Percentiles rank a stretch among this genome's conserved stretches.
phyloP scores from a whole-genome alignment of 92 coral and sea anemone species.

The Palythoa caribaeorum region DNA sequence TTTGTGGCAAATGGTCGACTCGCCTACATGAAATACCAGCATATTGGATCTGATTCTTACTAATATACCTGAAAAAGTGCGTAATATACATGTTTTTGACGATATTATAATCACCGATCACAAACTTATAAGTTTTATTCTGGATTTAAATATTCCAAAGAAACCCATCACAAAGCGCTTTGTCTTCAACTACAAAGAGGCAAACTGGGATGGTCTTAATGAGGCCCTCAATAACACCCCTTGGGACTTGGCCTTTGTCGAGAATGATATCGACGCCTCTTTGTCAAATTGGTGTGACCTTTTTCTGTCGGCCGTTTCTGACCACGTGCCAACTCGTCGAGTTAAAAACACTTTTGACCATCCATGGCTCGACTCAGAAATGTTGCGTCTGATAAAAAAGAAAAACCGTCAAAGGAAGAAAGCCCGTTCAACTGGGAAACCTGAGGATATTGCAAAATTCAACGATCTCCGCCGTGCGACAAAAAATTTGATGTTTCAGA shows the following conservation, averaged over 20 bases:
- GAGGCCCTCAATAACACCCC: slow-evolving; percentile 60
- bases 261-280: slow-evolving; percentile 63
- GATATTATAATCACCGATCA: slow-evolving; percentile 50
- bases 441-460: slow-evolving; percentile 17
- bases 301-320: slow-evolving; percentile 39
- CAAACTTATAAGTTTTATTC: slow-evolving; percentile 47
- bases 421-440: slow-evolving; percentile 12
- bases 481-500: slow-evolving; percentile 48
- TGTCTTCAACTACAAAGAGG: slow-evolving; percentile 61
- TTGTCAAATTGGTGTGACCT: slow-evolving; percentile 70
- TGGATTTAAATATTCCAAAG: slow-evolving; percentile 47
- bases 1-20: slow-evolving; percentile 48
- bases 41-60: slow-evolving; percentile 39
- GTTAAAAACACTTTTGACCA: slow-evolving; percentile 49
- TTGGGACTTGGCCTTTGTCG: slow-evolving; percentile 69
- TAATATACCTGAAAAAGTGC: slow-evolving; percentile 47
- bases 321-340: slow-evolving; percentile 57
- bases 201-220: slow-evolving; percentile 73
- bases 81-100: slow-evolving; percentile 40
- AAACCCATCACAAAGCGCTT: slow-evolving; percentile 5
- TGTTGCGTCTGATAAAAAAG: slow-evolving; percentile 48
- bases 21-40: slow-evolving; percentile 32
- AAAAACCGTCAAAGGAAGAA: slow-evolving; percentile 11
- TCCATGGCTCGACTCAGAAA: slow-evolving; percentile 74
- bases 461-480: slow-evolving; percentile 41